Conservation (phyloP, 2,797 vertebrate species). For the Centropyge bicolor region DNA sequence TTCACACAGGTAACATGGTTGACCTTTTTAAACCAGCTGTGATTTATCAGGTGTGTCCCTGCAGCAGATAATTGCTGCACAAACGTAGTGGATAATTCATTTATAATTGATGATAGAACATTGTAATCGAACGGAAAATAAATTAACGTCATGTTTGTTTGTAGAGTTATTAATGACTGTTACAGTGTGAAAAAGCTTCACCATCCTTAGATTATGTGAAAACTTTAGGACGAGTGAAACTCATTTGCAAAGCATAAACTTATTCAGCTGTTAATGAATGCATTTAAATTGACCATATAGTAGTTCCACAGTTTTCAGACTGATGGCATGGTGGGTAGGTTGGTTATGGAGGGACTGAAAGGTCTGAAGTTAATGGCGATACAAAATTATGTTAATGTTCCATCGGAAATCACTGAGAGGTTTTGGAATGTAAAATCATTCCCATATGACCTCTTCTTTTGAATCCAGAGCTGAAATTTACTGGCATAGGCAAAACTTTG, state of each 20-base stretch:
- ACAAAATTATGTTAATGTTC: neutral
- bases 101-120: conserved; percentile 29
- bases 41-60: conserved; percentile 46
- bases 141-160: conserved; percentile 24
- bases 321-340: neutral
- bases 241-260: conserved; percentile 19
- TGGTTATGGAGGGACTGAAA: conserved; percentile 1
- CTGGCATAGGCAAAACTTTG: neutral
- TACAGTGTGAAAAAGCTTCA: conserved; percentile 22
- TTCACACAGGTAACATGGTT: conserved; percentile 35
- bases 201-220: neutral
- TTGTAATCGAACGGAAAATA: conserved; percentile 20
- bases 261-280: conserved; percentile 19
- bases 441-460: neutral
- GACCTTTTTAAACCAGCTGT: conserved; percentile 48
- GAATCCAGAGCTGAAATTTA: neutral
- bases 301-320: conserved; percentile 2
- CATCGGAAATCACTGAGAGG: neutral
- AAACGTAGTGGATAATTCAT: conserved; percentile 50
- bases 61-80: conserved; percentile 43
- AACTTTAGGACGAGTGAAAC: conserved; percentile 6
- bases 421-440: neutral
- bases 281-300: conserved; percentile 15
- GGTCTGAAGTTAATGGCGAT: neutral
- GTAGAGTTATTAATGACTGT: conserved; percentile 26